These are phyloP conservation scores for Morbakka virulenta DNA, from an alignment of 30 jellyfish, hydroid and myxozoan species.

Conservation along the genomic window DNA sequence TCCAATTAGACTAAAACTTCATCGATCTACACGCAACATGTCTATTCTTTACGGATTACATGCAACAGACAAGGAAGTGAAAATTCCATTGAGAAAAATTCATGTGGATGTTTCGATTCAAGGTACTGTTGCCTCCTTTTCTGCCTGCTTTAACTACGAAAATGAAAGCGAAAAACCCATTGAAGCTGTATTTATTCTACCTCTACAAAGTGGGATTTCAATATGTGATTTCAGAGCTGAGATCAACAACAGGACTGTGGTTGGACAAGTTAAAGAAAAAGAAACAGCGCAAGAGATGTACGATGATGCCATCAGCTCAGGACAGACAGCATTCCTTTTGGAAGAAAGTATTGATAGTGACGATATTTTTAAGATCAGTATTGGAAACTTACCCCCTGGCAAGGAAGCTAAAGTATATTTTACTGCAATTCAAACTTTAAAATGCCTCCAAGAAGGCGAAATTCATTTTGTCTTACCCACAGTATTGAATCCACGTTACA, in stretches of 20 bases:
- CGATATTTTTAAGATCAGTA: neutral
- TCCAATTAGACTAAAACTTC: too few species aligned
- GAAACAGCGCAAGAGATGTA: neutral
- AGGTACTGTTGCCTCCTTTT: neutral
- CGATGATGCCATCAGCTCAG: constrained; percentile 5
- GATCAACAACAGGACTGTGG: neutral
- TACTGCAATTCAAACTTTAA: neutral
- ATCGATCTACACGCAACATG: too few species aligned
- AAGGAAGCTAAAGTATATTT: neutral
- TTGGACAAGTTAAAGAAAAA: neutral
- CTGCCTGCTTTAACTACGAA: neutral
- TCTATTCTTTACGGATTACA: too few species aligned
- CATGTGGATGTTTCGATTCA: neutral
- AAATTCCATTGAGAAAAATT: constrained; percentile 12
- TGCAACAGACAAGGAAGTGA: too few species aligned
- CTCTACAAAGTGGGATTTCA: neutral
- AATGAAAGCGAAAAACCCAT: neutral
- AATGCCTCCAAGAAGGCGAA: neutral
- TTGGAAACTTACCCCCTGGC: neutral
- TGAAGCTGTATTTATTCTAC: constrained; percentile 5
- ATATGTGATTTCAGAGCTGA: neutral
- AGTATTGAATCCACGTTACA: neutral
- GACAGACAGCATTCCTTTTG: constrained; percentile 1
- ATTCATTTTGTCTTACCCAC: constrained; percentile 3
- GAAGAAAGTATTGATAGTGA: constrained; percentile 1